Conservation (phyloP, 2,113 vertebrate genomes). For the Nyctibius bracteatus region DNA sequence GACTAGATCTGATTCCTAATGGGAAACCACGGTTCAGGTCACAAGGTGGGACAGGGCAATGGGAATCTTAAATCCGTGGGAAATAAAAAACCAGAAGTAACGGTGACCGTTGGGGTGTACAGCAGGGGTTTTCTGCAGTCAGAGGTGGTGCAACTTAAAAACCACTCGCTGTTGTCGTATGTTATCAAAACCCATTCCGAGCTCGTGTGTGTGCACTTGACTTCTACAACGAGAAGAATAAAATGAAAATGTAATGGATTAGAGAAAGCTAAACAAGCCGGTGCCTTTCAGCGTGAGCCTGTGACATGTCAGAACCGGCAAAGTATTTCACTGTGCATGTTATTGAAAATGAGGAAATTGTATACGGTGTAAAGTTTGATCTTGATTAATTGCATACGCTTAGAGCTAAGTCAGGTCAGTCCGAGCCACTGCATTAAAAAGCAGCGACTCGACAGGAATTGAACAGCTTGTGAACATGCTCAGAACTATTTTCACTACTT, state of each 20-base stretch:
- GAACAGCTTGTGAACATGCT: neutral
- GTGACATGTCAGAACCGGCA: neutral
- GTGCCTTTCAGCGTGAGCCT: neutral
- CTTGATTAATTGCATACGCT: neutral
- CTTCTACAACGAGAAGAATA: neutral
- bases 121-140: neutral
- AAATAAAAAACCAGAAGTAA: neutral
- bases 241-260: neutral
- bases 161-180: rapidly evolving
- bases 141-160: neutral
- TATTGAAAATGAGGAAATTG: neutral
- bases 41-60: neutral
- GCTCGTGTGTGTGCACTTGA: neutral
- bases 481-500: neutral
- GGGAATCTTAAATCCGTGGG: neutral
- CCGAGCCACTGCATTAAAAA: neutral
- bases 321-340: neutral
- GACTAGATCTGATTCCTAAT: neutral
- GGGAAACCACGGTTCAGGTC: neutral
- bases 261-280: neutral
- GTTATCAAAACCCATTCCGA: neutral
- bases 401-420: neutral
- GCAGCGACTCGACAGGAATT: neutral
- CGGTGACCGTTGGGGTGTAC: rapidly evolving
- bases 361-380: neutral